Conservation (phyloP, 2,888 invertebrate species). For the Hoplodrina blanda region DNA sequence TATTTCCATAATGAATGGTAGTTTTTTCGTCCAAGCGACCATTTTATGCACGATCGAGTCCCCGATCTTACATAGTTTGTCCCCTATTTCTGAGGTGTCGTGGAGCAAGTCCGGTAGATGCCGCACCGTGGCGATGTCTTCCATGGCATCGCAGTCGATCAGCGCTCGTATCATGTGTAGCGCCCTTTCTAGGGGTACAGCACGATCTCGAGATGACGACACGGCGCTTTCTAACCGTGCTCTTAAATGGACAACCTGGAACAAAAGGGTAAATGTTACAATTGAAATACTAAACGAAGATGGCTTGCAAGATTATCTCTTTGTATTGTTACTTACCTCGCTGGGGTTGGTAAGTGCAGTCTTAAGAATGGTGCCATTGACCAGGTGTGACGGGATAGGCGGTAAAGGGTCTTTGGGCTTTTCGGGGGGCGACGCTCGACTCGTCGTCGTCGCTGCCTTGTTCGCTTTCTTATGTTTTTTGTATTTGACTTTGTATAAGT, state of each 20-base stretch:
- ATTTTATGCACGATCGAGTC: constrained; percentile 99
- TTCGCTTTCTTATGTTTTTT: constrained; percentile 98
- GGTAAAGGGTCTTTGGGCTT: constrained; percentile 89
- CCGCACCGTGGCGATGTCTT: constrained; percentile 97
- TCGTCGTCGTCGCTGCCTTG: constrained; percentile 89
- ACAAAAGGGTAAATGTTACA: constrained; percentile 55
- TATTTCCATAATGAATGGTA: constrained; percentile 99
- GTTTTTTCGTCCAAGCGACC: constrained; percentile 99
- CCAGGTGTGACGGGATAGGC: constrained; percentile 93
- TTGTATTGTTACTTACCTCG: constrained; percentile 89
- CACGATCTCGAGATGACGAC: constrained; percentile 95
- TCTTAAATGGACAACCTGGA: constrained; percentile 94
- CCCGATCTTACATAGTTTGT: constrained; percentile 98
- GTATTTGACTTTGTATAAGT: constrained; percentile 99
- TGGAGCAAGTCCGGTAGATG: constrained; percentile 97
- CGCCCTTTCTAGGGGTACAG: constrained; percentile 95
- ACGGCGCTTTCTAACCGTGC: constrained; percentile 97
- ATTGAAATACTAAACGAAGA: constrained; percentile 9
- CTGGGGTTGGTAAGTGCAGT: constrained; percentile 98
- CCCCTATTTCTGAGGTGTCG: constrained; percentile 97
- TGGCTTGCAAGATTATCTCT: not conserved
- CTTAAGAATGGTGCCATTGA: constrained; percentile 98
- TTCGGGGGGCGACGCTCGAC: constrained; percentile 86
- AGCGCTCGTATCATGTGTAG: constrained; percentile 97
- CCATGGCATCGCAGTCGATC: constrained; percentile 99